Evolutionary conservation across 2,113 vertebrate species (phyloP), one percentile per base, ranked within the genome.

Genomic region (Neogobius melanostomus): DNA sequence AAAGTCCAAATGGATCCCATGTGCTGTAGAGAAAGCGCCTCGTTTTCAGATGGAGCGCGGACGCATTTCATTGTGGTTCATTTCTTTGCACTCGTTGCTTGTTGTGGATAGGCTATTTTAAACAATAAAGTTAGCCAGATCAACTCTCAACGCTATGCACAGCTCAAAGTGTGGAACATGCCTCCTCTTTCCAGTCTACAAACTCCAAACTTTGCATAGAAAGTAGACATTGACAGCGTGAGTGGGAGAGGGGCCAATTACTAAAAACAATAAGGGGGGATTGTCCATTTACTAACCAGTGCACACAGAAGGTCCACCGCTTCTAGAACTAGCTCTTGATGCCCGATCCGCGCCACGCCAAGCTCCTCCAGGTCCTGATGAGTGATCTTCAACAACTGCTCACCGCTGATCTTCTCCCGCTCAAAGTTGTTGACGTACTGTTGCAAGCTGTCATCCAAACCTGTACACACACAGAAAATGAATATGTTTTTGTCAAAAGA

Each of bases 351-450:
- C 2, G 95, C 92, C 71, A 99, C 93, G 0, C 97, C 97, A 11
- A 99, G 91, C 64, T 98, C 97, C 91, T 99, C 97, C 16, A 99
- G 94, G 74, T 99, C 98, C 87, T 99, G 98, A 68, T 99, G 97
- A 0, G 96, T 96, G 87, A 99, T 97, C 90, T 96, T 95, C 69
- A 99, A 88, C 51, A 99, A 91, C 80, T 98, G 96, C 59, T 97
- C 97, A 9, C 98, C 98, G 0, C 95, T 95, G 81, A 99, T 98
- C 92, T 99, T 99, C 90, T 99, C 98, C 49, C 92, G 90, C 85
- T 99, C 97, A 87, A 99, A 95, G 85, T 95, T 98, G 85, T 82
- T 85, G 51, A 98, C 93, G 9, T 99, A 99, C 44, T 96, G 95
- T 85, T 98, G 98, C 68, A 99, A 90, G 80, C 93, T 97, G 86